phyloP scores from a whole-genome alignment of 1,140 invertebrate genomes.

The Tetramorium simillimum region DNA sequence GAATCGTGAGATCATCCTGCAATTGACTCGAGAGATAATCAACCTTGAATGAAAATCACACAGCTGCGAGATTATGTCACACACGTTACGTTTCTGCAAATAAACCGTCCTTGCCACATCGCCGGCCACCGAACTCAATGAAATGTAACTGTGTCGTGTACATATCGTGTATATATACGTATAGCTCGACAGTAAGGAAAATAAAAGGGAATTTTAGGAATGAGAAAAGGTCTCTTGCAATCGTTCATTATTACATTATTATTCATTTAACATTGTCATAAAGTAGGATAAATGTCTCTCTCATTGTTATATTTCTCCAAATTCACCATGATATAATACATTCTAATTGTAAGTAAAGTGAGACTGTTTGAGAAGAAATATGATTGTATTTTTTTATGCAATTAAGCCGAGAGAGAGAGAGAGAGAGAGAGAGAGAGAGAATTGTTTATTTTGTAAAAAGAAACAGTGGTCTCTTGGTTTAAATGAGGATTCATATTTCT shows the following conservation, averaged over 20 bases:
- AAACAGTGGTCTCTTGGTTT: not conserved
- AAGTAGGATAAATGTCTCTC: not conserved
- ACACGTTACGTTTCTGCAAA: slow-evolving; percentile 11
- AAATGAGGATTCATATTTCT: not conserved
- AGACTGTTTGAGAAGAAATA: not conserved
- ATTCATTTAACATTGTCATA: not conserved
- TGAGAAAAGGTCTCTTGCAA: not conserved
- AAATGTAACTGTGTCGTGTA: not conserved
- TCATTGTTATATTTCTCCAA: not conserved
- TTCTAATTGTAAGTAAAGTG: not conserved
- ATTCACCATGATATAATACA: not conserved
- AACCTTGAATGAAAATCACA: slow-evolving; percentile 41
- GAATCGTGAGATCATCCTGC: slow-evolving; percentile 7
- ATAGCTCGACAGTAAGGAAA: not conserved
- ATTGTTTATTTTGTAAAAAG: not conserved
- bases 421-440: too few relatives aligned
- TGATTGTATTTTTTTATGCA: not conserved
- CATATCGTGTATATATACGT: too few relatives aligned
- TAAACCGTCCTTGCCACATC: not conserved
- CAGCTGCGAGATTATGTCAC: not conserved
- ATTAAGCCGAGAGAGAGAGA: not conserved
- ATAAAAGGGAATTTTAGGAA: not conserved
- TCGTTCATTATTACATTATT: not conserved
- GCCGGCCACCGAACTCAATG: not conserved
- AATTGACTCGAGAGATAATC: not conserved